Evolutionary conservation across 2,888 invertebrate species (phyloP), one percentile per base, ranked within the genome.

Genomic region (Papilio gigon): DNA sequence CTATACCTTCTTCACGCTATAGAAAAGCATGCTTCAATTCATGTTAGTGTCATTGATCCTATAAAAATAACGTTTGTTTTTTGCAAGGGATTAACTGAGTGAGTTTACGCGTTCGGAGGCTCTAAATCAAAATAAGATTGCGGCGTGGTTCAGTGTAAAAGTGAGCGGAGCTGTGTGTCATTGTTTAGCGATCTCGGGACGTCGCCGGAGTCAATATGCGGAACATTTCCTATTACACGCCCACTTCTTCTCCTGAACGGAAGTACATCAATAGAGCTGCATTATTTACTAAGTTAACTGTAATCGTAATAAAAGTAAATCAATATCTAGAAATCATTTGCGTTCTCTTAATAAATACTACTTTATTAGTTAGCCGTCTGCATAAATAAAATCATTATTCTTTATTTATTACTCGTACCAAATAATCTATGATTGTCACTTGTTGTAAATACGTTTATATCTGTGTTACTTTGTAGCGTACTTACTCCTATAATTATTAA

Each of bases 141-240:
- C 63, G 58, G 63, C 56, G 62, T 66, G 50, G 56, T 58, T 59
- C 65, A 66, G 58, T 35, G 66, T 67, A 70, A 77, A 72, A 72
- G 73, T 71, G 75, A 72, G 75, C 76, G 75, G 76, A 75, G 76
- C 79, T 80, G 83, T 82, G 82, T 85, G 88, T 88, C 88, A 88
- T 89, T 89, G 90, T 90, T 90, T 91, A 89, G 88, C 89, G 88
- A 88, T 89, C 88, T 89, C 83, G 81, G 80, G 80, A 84, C 84
- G 85, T 85, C 85, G 86, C 85, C 79, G 85, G 84, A 91, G 90
- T 92, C 91, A 92, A 92, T 92, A 92, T 90, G 91, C 91, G 91
- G 91, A 91, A 92, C 91, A 91, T 92, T 92, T 91, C 89, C 90
- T 90, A 92, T 92, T 92, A 91, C 90, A 91, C 91, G 91, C 90